phyloP scores from a whole-genome alignment of 1,140 invertebrate species.

The Brachionus koreanus region DNA sequence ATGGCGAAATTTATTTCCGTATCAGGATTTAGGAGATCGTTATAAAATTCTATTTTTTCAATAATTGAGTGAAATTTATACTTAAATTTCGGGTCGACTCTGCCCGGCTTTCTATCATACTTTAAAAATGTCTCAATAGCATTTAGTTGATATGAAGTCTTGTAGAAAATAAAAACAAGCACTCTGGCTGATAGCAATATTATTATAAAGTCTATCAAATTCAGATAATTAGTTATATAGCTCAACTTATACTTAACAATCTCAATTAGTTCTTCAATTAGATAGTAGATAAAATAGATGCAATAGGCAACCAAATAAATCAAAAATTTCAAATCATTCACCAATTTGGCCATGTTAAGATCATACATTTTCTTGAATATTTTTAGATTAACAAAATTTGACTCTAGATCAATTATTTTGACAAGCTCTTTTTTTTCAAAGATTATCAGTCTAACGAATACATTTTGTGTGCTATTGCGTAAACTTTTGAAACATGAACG shows the following conservation, averaged over 20 bases:
- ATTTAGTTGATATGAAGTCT: neutral
- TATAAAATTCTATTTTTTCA: neutral
- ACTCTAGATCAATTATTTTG: neutral
- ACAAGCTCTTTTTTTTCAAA: neutral
- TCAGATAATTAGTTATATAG: neutral
- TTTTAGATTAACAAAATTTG: neutral
- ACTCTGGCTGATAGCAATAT: neutral
- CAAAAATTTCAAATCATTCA: neutral
- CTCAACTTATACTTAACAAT: neutral
- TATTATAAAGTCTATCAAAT: neutral
- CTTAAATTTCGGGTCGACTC: neutral
- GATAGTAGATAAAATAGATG: neutral
- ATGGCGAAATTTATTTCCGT: neutral
- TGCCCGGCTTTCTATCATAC: neutral
- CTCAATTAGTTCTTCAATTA: neutral
- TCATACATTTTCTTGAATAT: neutral
- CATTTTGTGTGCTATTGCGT: neutral
- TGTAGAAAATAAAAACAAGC: neutral
- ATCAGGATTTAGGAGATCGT: neutral
- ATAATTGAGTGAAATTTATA: neutral
- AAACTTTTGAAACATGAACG: neutral
- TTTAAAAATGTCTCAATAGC: neutral
- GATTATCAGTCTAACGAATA: neutral
- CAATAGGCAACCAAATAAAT: neutral
- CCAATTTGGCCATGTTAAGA: neutral